Evolutionary conservation across 2,888 invertebrate species (phyloP).

Genomic region (Strigamia transsilvanica): DNA sequence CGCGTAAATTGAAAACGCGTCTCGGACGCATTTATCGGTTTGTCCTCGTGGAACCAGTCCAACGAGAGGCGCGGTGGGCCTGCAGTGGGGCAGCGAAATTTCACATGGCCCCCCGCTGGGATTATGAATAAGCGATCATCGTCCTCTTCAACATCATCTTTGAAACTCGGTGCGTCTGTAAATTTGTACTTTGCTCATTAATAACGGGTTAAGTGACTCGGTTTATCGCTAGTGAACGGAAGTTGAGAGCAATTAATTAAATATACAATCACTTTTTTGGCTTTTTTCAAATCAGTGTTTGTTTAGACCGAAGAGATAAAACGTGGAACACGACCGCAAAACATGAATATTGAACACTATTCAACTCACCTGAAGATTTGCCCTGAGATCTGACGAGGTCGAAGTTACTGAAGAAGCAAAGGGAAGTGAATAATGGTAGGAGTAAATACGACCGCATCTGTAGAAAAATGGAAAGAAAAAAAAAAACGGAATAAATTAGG

Average conservation of each 20-base stretch:
- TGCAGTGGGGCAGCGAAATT: background rate
- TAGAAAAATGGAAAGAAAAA: background rate
- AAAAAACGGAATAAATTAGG: background rate
- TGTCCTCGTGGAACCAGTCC: conserved; percentile 13
- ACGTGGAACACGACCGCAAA: background rate
- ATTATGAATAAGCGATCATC: background rate
- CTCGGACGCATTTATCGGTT: background rate
- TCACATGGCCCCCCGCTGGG: background rate
- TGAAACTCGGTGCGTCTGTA: background rate
- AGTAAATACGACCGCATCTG: background rate
- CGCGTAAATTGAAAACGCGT: background rate
- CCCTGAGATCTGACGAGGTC: background rate
- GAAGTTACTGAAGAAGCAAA: background rate
- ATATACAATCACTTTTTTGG: background rate
- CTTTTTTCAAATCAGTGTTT: background rate
- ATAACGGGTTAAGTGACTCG: background rate
- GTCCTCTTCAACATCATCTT: background rate
- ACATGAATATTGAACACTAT: background rate
- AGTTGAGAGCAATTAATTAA: background rate
- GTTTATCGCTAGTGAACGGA: background rate
- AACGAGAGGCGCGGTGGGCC: background rate
- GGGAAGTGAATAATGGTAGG: background rate
- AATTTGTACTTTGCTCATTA: background rate
- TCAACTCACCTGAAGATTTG: background rate
- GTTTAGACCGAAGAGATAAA: background rate